Evolutionary conservation across 2,113 vertebrate species (phyloP).

Genomic region (Toxotes jaculatrix): DNA sequence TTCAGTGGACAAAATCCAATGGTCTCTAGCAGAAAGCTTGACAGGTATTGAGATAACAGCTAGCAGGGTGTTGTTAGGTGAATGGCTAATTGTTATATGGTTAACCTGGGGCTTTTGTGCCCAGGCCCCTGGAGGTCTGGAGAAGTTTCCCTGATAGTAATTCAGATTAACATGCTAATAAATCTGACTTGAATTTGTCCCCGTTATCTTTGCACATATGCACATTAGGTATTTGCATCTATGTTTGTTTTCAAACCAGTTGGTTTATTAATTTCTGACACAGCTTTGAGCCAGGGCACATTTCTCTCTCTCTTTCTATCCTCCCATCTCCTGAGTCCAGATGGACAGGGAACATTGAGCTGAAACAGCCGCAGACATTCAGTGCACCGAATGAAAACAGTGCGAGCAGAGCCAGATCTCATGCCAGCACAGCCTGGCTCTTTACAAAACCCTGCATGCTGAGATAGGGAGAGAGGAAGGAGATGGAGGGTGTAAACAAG

Average conservation of each 20-base stretch:
- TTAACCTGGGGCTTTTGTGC: background rate
- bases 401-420: conserved; percentile 38
- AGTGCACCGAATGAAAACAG: conserved; percentile 42
- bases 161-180: background rate
- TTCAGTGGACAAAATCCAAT: too few relatives aligned
- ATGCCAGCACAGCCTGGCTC: conserved; percentile 54
- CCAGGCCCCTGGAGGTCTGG: background rate
- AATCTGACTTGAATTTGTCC: background rate
- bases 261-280: conserved; percentile 18
- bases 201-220: background rate
- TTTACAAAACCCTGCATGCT: conserved; percentile 41
- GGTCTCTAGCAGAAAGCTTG: background rate
- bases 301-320: background rate
- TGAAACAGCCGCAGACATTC: conserved; percentile 54
- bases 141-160: background rate
- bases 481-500: conserved; percentile 42
- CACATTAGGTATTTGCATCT: conserved; percentile 6
- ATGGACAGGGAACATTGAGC: conserved; percentile 48
- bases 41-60: background rate
- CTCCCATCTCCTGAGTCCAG: conserved; percentile 39
- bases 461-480: conserved; percentile 25
- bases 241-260: conserved; percentile 39
- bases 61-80: background rate
- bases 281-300: background rate
- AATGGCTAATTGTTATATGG: background rate